phyloP scores from a whole-genome alignment of 2,113 vertebrate species.

The Microtus ochrogaster region DNA sequence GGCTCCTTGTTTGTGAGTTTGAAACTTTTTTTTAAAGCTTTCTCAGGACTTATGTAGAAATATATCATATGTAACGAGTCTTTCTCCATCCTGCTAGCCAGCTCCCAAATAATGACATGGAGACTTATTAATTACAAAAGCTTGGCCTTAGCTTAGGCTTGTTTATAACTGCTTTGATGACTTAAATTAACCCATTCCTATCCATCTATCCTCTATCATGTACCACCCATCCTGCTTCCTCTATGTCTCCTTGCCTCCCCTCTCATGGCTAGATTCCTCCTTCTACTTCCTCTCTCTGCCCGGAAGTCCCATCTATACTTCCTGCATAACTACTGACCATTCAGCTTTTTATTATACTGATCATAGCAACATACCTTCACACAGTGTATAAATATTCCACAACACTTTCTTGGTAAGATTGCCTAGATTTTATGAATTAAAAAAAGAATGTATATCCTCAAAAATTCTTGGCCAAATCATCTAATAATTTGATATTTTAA shows the following conservation, averaged over 20 bases:
- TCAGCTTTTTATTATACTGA: background rate
- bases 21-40: background rate
- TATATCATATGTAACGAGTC: background rate
- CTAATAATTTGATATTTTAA: background rate
- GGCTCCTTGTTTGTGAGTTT: background rate
- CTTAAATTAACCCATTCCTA: background rate
- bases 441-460: background rate
- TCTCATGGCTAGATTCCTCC: background rate
- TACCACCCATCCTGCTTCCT: background rate
- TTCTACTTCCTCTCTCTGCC: background rate
- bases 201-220: background rate
- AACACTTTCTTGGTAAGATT: background rate
- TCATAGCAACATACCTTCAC: background rate
- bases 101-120: background rate
- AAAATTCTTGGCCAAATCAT: background rate
- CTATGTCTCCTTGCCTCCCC: background rate
- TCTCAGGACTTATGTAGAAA: background rate
- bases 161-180: background rate
- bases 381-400: background rate
- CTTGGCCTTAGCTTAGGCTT: background rate
- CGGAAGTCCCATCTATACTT: background rate
- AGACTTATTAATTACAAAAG: background rate
- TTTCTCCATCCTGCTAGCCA: background rate
- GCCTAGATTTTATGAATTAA: background rate
- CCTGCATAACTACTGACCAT: background rate